Conservation (phyloP, 2,888 invertebrate genomes). For the Ptychoptera contaminata region DNA sequence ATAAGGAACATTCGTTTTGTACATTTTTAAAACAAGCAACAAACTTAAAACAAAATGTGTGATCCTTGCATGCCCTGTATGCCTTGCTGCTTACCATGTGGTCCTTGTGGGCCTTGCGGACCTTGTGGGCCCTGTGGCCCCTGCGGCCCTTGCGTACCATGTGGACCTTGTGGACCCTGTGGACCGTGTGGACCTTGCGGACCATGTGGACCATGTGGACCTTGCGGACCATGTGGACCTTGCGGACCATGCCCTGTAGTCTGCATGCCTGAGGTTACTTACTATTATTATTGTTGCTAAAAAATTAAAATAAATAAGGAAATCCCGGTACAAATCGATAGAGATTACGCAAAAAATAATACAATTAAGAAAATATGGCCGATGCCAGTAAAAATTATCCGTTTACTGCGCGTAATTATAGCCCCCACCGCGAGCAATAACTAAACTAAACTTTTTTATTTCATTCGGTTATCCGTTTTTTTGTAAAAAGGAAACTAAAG, state of each 20-base stretch:
- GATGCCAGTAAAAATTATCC: too few relatives aligned
- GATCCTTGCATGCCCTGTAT: conserved; percentile 16
- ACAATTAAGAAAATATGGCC: too few relatives aligned
- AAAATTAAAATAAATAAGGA: neutral
- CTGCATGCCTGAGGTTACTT: neutral
- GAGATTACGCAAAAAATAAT: neutral
- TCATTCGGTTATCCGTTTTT: too few relatives aligned
- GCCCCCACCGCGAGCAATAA: too few relatives aligned
- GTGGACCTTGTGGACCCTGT: conserved; percentile 11
- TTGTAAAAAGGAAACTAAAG: too few relatives aligned
- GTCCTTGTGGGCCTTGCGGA: conserved; percentile 14
- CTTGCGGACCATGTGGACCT: conserved; percentile 10
- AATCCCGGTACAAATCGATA: neutral
- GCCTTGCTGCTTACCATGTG: conserved; percentile 18
- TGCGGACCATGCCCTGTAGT: conserved; percentile 8
- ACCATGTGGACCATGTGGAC: conserved; percentile 13
- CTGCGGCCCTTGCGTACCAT: conserved; percentile 14
- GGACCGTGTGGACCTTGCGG: conserved; percentile 11
- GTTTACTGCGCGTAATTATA: too few relatives aligned
- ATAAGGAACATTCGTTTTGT: too few relatives aligned
- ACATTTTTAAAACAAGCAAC: too few relatives aligned
- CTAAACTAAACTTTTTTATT: too few relatives aligned
- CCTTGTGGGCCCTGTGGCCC: conserved; percentile 15
- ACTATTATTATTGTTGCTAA: conserved; percentile 1
- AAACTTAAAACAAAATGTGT: too few relatives aligned